These are phyloP conservation scores for Pao palembangensis DNA, from an alignment of 2,113 vertebrate genomes.

Conservation along the genomic window DNA sequence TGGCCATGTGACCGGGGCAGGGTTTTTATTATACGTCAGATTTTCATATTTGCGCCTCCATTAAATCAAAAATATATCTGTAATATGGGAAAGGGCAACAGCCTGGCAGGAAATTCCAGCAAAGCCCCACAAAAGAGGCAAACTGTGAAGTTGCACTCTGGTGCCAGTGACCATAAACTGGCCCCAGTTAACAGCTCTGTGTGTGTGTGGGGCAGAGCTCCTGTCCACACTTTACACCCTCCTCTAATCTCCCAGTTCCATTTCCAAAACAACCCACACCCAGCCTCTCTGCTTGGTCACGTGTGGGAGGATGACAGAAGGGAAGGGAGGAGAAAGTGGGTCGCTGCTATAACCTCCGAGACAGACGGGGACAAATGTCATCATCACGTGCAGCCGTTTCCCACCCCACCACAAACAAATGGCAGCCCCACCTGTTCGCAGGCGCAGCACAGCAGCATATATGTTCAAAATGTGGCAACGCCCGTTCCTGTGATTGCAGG, in stretches of 20 bases:
- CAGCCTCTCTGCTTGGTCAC: constrained; percentile 36
- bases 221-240: constrained; percentile 48
- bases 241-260: constrained; percentile 69
- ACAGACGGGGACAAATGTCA: constrained; percentile 57
- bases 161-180: constrained; percentile 49
- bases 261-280: constrained; percentile 53
- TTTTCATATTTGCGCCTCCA: neutral
- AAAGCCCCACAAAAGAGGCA: constrained; percentile 12
- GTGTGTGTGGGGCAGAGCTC: constrained; percentile 18
- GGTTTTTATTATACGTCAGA: too few relatives aligned
- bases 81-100: constrained; percentile 4
- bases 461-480: constrained; percentile 8
- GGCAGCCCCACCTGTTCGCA: constrained; percentile 42
- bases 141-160: constrained; percentile 40
- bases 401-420: constrained; percentile 42
- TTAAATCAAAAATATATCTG: neutral
- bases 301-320: constrained; percentile 29
- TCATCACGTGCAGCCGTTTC: constrained; percentile 38
- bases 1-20: neutral
- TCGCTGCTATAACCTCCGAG: constrained; percentile 60
- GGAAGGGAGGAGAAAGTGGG: constrained; percentile 65
- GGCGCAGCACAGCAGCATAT: neutral
- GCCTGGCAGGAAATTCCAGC: constrained; percentile 17
- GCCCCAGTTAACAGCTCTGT: constrained; percentile 37
- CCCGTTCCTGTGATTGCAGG: neutral